phyloP scores from a whole-genome alignment of 2,797 vertebrate species.

The Amphiprion clarkii region DNA sequence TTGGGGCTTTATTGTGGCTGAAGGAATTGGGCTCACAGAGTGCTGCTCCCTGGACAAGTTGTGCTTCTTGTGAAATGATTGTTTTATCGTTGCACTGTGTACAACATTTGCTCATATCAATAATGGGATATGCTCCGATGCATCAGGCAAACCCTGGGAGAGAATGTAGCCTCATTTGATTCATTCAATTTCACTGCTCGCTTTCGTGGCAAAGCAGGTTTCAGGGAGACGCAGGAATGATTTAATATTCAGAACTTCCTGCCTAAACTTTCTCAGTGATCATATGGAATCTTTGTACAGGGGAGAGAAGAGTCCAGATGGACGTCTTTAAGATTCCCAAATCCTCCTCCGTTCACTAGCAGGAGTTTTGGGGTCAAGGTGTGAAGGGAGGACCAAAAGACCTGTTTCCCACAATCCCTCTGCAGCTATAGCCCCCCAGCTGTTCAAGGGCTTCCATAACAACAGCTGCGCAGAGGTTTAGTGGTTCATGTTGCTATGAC shows the following conservation, averaged over 20 bases:
- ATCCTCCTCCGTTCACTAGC: constrained; percentile 61
- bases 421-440: constrained; percentile 84
- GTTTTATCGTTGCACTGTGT: constrained; percentile 67
- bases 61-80: constrained; percentile 59
- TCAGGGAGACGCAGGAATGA: constrained; percentile 36
- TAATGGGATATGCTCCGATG: constrained; percentile 72
- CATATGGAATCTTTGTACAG: constrained; percentile 32
- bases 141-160: constrained; percentile 65
- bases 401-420: constrained; percentile 85
- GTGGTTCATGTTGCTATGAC: constrained; percentile 88
- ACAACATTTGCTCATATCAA: constrained; percentile 75
- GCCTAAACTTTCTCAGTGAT: constrained; percentile 53
- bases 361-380: constrained; percentile 79
- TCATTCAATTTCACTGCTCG: constrained; percentile 59
- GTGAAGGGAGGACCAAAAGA: constrained; percentile 79
- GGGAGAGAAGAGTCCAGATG: constrained; percentile 61
- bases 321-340: constrained; percentile 69
- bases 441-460: constrained; percentile 87
- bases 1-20: constrained; percentile 49
- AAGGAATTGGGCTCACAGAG: constrained; percentile 50
- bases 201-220: constrained; percentile 55
- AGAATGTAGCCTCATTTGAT: constrained; percentile 64
- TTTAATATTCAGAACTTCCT: constrained; percentile 69
- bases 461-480: constrained; percentile 88
- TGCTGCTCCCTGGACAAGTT: constrained; percentile 56